Percentiles rank a stretch among this genome's conserved stretches.
These are phyloP conservation scores for Eupsittula cactorum DNA, from an alignment of 2,113 vertebrate species.

Conservation along the genomic window DNA sequence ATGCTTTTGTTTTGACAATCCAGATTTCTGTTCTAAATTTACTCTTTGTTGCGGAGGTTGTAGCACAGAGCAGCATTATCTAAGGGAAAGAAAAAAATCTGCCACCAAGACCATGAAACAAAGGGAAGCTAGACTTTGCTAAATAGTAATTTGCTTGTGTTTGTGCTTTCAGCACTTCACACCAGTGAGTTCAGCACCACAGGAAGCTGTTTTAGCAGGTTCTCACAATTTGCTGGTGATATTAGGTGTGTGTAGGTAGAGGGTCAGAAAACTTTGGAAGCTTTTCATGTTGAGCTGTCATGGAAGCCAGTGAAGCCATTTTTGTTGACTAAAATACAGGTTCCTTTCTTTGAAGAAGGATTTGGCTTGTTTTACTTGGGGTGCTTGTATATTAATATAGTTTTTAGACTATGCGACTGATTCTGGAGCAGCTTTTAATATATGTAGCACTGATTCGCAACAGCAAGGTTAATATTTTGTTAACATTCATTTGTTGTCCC, in stretches of 20 bases:
- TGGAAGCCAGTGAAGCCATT: neutral
- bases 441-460: neutral
- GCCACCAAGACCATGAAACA: neutral
- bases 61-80: neutral
- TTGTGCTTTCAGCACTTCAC: neutral
- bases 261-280: neutral
- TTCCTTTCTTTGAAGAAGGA: neutral
- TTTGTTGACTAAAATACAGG: neutral
- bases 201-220: neutral
- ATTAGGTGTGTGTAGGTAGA: neutral
- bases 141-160: neutral
- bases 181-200: neutral
- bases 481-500: neutral
- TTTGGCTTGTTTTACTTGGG: neutral
- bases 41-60: neutral
- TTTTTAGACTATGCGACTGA: neutral
- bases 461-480: neutral
- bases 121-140: neutral
- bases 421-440: neutral
- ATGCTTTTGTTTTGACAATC: neutral
- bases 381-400: neutral
- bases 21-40: neutral
- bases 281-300: neutral
- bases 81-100: neutral
- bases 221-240: neutral